Percentiles rank a stretch among this genome's conserved stretches.
phyloP scores from a whole-genome alignment of 1,140 invertebrate species.

The Orchestia grillus region DNA sequence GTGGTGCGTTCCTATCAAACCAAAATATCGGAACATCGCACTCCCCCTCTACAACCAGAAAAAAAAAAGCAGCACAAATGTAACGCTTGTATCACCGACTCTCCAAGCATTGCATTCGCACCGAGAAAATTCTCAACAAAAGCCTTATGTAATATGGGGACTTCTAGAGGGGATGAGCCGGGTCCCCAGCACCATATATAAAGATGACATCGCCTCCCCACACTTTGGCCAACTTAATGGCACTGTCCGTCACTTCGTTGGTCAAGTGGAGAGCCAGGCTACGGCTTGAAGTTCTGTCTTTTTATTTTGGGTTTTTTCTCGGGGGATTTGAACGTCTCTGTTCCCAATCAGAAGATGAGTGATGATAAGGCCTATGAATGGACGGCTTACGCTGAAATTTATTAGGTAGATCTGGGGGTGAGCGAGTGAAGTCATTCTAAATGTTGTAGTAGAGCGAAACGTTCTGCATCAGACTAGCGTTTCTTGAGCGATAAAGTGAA shows the following conservation, averaged over 20 bases:
- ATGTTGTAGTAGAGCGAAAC: too few relatives aligned
- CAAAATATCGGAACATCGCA: slow-evolving; percentile 48
- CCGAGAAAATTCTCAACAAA: slow-evolving; percentile 32
- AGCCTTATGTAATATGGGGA: slow-evolving; percentile 15
- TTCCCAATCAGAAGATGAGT: neutral
- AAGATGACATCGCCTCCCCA: neutral
- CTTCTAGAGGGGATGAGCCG: neutral
- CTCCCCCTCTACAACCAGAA: neutral
- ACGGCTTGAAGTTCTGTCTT: too few relatives aligned
- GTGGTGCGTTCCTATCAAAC: slow-evolving; percentile 40
- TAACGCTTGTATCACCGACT: slow-evolving; percentile 32
- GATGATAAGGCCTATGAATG: neutral
- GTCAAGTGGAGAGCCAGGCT: too few relatives aligned
- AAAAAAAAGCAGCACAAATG: neutral
- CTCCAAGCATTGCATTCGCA: neutral
- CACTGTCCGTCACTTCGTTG: too few relatives aligned
- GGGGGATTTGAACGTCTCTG: neutral
- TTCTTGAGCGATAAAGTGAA: too few relatives aligned
- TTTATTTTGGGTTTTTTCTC: too few relatives aligned
- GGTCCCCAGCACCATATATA: neutral
- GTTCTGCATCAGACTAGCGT: too few relatives aligned
- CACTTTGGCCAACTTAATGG: too few relatives aligned
- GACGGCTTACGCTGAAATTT: neutral
- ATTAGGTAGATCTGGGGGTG: neutral
- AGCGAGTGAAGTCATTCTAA: too few relatives aligned